phyloP scores from a whole-genome alignment of 1,140 invertebrate genomes.

The Pseudomyrmex pallidus region DNA sequence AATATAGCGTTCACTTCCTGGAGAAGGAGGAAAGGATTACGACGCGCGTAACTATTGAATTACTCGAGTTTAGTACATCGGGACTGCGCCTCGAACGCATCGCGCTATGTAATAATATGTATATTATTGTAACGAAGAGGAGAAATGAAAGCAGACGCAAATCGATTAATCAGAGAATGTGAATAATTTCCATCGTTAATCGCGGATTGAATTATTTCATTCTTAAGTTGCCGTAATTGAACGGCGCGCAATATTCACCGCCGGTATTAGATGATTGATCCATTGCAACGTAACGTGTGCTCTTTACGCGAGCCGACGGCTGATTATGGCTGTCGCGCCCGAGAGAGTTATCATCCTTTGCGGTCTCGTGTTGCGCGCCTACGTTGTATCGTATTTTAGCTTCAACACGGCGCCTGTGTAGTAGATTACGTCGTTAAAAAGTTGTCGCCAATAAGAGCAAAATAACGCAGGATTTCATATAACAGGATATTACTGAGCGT shows the following conservation, averaged over 20 bases:
- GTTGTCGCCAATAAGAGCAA: neutral
- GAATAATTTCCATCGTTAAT: constrained; percentile 12
- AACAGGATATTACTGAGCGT: constrained; percentile 16
- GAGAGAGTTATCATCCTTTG: constrained; percentile 55
- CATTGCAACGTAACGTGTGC: neutral
- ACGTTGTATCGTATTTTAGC: constrained; percentile 42
- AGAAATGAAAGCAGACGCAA: no score
- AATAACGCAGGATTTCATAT: neutral
- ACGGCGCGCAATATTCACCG: neutral
- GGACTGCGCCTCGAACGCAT: neutral
- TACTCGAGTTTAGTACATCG: neutral
- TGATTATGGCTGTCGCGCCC: constrained; percentile 48
- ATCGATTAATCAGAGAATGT: constrained; percentile 21
- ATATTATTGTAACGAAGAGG: neutral
- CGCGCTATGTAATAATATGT: constrained; percentile 22
- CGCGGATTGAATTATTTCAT: neutral
- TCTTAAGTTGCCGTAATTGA: constrained; percentile 17
- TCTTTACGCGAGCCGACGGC: constrained; percentile 39
- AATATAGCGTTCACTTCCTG: constrained; percentile 29
- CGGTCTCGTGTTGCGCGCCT: constrained; percentile 38
- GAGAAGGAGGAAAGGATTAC: constrained; percentile 23
- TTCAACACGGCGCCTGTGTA: neutral
- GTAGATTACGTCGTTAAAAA: constrained; percentile 8
- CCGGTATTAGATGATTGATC: constrained; percentile 41
- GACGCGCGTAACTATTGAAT: constrained; percentile 53